Percentiles rank a stretch among this genome's conserved stretches.
These are phyloP conservation scores for Cariama cristata DNA, from an alignment of 2,113 vertebrate species.

Conservation along the genomic window DNA sequence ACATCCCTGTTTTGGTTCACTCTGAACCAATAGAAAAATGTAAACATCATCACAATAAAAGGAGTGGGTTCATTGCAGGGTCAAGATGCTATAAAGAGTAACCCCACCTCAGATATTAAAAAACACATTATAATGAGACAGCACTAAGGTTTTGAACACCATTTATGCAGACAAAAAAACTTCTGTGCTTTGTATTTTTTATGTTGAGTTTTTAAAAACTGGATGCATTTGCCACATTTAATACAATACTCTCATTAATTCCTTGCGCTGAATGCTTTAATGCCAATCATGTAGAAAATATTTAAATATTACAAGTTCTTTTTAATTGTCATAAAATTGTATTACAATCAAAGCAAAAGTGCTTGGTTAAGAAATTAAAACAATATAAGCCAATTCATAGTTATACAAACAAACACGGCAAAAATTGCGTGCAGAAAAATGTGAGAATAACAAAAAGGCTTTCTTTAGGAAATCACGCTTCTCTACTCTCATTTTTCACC, in stretches of 20 bases:
- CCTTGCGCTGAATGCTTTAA: neutral
- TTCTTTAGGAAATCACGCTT: constrained; percentile 16
- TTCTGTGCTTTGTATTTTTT: neutral
- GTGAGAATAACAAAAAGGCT: constrained; percentile 19
- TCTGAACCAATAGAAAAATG: neutral
- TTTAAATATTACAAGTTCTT: constrained; percentile 24
- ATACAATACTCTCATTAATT: constrained; percentile 61
- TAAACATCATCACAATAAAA: neutral
- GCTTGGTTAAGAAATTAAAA: constrained; percentile 30
- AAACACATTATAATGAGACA: neutral
- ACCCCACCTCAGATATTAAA: neutral
- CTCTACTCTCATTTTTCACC: neutral
- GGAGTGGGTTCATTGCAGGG: neutral
- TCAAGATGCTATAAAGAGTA: neutral
- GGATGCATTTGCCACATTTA: constrained; percentile 18
- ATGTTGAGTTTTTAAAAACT: constrained; percentile 1
- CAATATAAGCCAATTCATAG: neutral
- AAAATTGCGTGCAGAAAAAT: constrained; percentile 23
- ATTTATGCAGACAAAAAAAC: neutral
- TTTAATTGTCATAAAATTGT: constrained; percentile 32
- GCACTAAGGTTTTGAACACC: neutral
- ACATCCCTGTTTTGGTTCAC: neutral
- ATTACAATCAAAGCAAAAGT: constrained; percentile 42
- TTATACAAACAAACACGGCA: constrained; percentile 27
- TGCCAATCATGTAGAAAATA: constrained; percentile 37